Evolutionary conservation across 2,888 invertebrate genomes (phyloP).

Genomic region (Allophyes oxyacanthae): DNA sequence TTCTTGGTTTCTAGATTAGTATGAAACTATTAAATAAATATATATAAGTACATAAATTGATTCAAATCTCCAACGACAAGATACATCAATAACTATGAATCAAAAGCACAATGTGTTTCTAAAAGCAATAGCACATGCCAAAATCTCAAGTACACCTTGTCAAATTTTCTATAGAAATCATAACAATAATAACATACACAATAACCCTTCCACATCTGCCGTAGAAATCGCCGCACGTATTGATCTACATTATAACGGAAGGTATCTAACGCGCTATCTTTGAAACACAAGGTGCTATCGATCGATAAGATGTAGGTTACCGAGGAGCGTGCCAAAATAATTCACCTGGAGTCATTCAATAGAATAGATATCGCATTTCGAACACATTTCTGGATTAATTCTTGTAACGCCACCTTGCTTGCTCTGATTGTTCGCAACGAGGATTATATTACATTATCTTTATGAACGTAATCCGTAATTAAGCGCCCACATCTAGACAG

Average conservation of each 20-base stretch:
- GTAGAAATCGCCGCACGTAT: constrained; percentile 59
- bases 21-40: constrained; percentile 14
- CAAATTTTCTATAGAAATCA: constrained; percentile 72
- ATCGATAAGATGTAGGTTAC: constrained; percentile 63
- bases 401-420: constrained; percentile 77
- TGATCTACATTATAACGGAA: constrained; percentile 60
- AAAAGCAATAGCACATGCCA: constrained; percentile 69
- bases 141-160: constrained; percentile 76
- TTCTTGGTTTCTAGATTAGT: constrained; percentile 24
- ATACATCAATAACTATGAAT: constrained; percentile 35
- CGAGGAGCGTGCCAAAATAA: constrained; percentile 83
- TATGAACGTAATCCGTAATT: constrained; percentile 84
- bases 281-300: constrained; percentile 69
- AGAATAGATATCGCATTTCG: constrained; percentile 70
- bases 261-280: constrained; percentile 57
- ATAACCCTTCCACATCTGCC: constrained; percentile 85
- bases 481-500: constrained; percentile 85
- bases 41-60: constrained; percentile 28
- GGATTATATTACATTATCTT: constrained; percentile 88
- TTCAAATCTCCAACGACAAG: constrained; percentile 21
- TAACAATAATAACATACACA: constrained; percentile 75
- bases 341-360: constrained; percentile 72
- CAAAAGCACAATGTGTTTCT: constrained; percentile 41
- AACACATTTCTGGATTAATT: constrained; percentile 70
- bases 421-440: constrained; percentile 81